A percentile compares a stretch with the other conserved stretches of the same genome.
Evolutionary conservation across 2,888 invertebrate species (phyloP).

Genomic region (Hedya salicella): DNA sequence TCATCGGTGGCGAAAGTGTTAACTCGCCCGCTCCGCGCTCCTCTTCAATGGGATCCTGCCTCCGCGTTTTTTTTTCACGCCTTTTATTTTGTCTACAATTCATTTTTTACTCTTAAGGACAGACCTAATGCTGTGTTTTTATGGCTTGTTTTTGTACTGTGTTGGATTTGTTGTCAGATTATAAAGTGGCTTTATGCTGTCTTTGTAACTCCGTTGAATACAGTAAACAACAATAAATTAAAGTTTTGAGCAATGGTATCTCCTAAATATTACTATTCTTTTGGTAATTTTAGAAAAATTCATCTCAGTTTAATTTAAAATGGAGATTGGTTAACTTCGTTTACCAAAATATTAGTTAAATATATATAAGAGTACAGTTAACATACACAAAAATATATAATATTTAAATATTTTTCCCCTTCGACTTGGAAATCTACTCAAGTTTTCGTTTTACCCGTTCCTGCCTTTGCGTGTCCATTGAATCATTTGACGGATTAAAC

Average conservation of each 20-base stretch:
- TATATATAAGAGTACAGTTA: too few species aligned
- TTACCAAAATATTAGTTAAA: too few species aligned
- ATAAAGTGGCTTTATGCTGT: constrained; percentile 50
- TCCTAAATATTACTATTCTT: neutral
- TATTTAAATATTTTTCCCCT: neutral
- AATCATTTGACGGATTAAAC: constrained; percentile 68
- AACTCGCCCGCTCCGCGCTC: constrained; percentile 63
- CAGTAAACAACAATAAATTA: constrained; percentile 53
- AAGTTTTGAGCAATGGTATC: constrained; percentile 41
- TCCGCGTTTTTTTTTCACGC: constrained; percentile 61
- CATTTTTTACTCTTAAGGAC: constrained; percentile 59
- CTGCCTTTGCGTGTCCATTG: constrained; percentile 69
- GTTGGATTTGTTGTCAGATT: constrained; percentile 55
- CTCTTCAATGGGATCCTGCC: constrained; percentile 67
- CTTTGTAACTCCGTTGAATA: constrained; percentile 50
- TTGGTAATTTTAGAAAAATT: neutral
- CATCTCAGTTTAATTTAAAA: neutral
- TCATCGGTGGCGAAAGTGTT: constrained; percentile 81
- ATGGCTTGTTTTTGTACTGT: constrained; percentile 54
- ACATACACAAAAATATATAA: too few species aligned
- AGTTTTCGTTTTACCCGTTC: constrained; percentile 46
- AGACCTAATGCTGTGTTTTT: constrained; percentile 52
- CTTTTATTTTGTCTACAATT: constrained; percentile 69
- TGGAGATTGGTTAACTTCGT: neutral
- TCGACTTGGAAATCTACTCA: neutral